Evolutionary conservation across 2,113 vertebrate genomes (phyloP), one percentile per base, ranked within the genome.

Genomic region (Circaetus cinerascens): DNA sequence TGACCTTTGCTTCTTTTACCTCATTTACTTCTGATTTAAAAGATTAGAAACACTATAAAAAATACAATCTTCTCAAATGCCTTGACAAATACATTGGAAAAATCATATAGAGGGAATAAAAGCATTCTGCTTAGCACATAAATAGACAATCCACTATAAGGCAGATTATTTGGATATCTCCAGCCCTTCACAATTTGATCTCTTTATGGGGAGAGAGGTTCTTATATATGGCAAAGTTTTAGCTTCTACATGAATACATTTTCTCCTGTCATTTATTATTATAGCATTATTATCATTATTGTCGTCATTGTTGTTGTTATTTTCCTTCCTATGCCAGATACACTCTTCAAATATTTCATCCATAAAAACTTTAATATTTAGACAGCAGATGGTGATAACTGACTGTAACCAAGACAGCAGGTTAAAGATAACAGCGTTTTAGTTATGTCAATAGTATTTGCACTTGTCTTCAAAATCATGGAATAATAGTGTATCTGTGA

Each of bases 1-100:
- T 97, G 95, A 96, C 94, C 86, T 98, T 97, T 97, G 30, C 75
- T 97, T 97, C 72, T 92, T 97, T 97, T 95, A 34, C 74, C 67
- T 83, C 59, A 62, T 96, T 97, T 90, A 79, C 40, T 95, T 96
- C 95, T 97, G 91, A 98, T 97, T 97, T 96, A 80, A 96, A 98
- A 96, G 50, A 97, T 96, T 97, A 96, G 91, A 97, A 94, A 76
- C 45, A 81, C 66, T 91, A 80, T 68, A 63, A 96, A 93, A 98
- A 86, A 66, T 66, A 79, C 50, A 86, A 38, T 92, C 48, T 96
- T 96, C 62, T 86, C 53, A 95, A 97, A 95, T 97, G 69, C 80
- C 82, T 96, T 96, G 81, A 93, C 75, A 94, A 88, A 95, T 85
- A 71, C 41, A 67, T 80, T 81, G 45, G 72, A 89, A 91, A 95